These are phyloP conservation scores for Platypus cylindrus DNA, from an alignment of 2,888 invertebrate species.

Conservation along the genomic window DNA sequence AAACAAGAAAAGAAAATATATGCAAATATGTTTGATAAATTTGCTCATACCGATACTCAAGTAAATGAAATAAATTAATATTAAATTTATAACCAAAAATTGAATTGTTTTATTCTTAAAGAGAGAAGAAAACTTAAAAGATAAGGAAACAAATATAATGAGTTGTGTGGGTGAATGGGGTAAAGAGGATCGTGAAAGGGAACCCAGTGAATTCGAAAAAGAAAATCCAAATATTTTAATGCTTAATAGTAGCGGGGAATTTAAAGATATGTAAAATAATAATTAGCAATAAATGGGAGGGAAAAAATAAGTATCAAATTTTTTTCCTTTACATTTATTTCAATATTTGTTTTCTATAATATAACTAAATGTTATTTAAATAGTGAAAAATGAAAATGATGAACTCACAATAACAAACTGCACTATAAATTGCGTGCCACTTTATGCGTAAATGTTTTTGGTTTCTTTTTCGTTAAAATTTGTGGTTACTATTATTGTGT, in stretches of 20 bases:
- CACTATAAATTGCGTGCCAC: too few relatives aligned
- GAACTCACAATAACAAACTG: too few relatives aligned
- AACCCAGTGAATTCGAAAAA: slow-evolving; percentile 64
- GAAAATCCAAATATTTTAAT: slow-evolving; percentile 68
- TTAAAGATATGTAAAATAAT: slow-evolving; percentile 58
- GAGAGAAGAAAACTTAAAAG: slow-evolving; percentile 59
- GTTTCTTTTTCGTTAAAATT: too few relatives aligned
- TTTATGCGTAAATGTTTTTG: too few relatives aligned
- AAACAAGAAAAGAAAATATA: slow-evolving; percentile 77
- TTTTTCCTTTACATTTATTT: too few relatives aligned
- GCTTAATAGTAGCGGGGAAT: slow-evolving; percentile 60
- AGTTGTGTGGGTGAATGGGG: slow-evolving; percentile 64
- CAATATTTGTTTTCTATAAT: too few relatives aligned
- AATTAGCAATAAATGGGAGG: too few relatives aligned
- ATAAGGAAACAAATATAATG: slow-evolving; percentile 57
- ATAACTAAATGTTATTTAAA: too few relatives aligned
- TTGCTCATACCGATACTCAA: slow-evolving; percentile 68
- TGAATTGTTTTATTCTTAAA: slow-evolving; percentile 26
- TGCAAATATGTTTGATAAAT: slow-evolving; percentile 91
- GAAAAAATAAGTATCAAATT: too few relatives aligned
- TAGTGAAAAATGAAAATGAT: too few relatives aligned
- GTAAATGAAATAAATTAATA: slow-evolving; percentile 33
- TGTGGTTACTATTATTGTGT: too few relatives aligned
- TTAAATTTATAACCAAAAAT: background rate
- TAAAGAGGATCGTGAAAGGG: slow-evolving; percentile 53